A percentile compares a stretch with the other conserved stretches of the same genome.
These are phyloP conservation scores for Polymixis lichenea DNA, from an alignment of 2,888 invertebrate genomes.

Conservation along the genomic window DNA sequence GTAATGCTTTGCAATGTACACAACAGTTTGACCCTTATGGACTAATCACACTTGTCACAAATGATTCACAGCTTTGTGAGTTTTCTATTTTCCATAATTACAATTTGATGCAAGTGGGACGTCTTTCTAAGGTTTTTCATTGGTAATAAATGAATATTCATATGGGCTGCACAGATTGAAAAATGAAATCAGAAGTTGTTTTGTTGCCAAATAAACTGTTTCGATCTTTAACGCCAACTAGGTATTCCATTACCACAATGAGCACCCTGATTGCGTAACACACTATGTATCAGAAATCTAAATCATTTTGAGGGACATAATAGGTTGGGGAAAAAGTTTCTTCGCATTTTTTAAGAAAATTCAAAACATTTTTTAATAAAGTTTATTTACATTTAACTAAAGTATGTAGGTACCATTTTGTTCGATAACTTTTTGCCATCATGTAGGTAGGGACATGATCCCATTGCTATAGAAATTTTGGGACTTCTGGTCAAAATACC, in stretches of 20 bases:
- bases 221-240: background rate
- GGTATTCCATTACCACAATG: background rate
- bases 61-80: conserved; percentile 23
- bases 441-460: too few relatives aligned
- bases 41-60: conserved; percentile 28
- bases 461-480: too few relatives aligned
- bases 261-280: background rate
- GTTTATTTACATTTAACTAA: too few relatives aligned
- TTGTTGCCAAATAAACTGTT: conserved; percentile 20
- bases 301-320: too few relatives aligned
- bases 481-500: too few relatives aligned
- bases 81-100: conserved; percentile 6
- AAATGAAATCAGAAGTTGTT: background rate
- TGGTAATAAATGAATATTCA: conserved; percentile 28
- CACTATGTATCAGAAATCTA: too few relatives aligned
- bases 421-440: too few relatives aligned
- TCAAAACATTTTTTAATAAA: too few relatives aligned
- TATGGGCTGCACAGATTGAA: background rate
- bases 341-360: too few relatives aligned
- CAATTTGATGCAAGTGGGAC: conserved; percentile 13
- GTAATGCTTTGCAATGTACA: conserved; percentile 51
- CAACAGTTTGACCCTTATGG: conserved; percentile 32
- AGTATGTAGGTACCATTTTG: too few relatives aligned
- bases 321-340: too few relatives aligned
- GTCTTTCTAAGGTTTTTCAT: background rate